Percentiles rank a stretch among this genome's conserved stretches.
Conservation (phyloP, 2,888 invertebrate species). For the Venustoraphidia nigricollis region DNA sequence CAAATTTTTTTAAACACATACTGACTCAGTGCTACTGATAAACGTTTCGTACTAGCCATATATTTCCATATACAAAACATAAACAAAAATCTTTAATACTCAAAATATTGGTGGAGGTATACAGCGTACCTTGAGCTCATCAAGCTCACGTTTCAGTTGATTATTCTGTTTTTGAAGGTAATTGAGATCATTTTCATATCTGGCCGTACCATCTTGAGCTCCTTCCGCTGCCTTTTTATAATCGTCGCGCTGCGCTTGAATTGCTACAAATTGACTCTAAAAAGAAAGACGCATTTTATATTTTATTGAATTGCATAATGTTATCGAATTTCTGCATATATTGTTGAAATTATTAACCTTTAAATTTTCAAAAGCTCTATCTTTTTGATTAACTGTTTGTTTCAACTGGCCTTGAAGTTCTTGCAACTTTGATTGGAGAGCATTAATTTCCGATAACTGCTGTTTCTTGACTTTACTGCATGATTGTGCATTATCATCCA, state of each 20-base stretch:
- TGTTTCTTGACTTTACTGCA: slow-evolving; percentile 30
- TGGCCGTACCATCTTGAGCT: slow-evolving; percentile 16
- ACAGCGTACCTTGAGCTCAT: slow-evolving; percentile 17
- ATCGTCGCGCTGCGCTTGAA: slow-evolving; percentile 23
- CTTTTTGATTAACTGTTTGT: slow-evolving; percentile 23
- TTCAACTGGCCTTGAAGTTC: slow-evolving; percentile 31
- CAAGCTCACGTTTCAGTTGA: slow-evolving; percentile 19
- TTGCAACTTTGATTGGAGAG: slow-evolving; percentile 30
- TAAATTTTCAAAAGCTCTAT: slow-evolving; percentile 20
- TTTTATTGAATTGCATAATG: neutral
- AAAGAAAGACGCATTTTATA: slow-evolving; percentile 7
- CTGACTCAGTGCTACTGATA: no score
- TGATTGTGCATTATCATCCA: slow-evolving; percentile 34
- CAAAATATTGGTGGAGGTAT: neutral
- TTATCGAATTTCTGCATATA: slow-evolving; percentile 5
- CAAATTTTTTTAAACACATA: no score
- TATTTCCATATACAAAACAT: no score
- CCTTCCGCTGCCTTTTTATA: slow-evolving; percentile 19
- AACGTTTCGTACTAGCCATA: no score
- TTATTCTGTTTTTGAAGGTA: slow-evolving; percentile 20
- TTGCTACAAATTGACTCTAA: slow-evolving; percentile 22
- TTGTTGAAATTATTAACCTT: slow-evolving; percentile 9
- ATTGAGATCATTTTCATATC: slow-evolving; percentile 19
- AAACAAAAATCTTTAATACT: no score
- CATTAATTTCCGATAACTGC: slow-evolving; percentile 31